Evolutionary conservation across 2,888 invertebrate species (phyloP), one percentile per base, ranked within the genome.

Genomic region (Slavum lentiscoides): DNA sequence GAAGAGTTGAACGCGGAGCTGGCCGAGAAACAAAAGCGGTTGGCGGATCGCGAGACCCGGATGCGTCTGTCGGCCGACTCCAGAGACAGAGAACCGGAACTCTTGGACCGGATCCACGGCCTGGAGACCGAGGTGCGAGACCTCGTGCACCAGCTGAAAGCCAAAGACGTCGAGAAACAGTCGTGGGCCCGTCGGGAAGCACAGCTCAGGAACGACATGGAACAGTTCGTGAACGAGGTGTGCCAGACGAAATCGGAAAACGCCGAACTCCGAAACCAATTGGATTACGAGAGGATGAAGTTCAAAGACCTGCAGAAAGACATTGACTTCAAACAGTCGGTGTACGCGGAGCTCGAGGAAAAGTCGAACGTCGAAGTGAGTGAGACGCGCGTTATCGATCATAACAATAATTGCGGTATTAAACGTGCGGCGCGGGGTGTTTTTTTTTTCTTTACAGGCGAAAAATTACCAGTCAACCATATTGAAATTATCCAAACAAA

Each of bases 211-310:
- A 83, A 83, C 67, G 82, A 82, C 30, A 82, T 83, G 53, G 68
- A 74, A 11, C 82, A 82, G 11, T 77, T 84, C 11, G 83, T 84
- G 70, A 83, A 83, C 23, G 81, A 82, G 66, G 59, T 91, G 83
- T 87, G 88, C 0, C 88, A 88, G 0, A 87, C 90, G 82, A 88
- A 89, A 81, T 87, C 88, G 83, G 88, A 89, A 59, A 84, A 90
- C 70, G 89, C 89, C 81, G 89, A 89, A 82, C 86, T 90, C 0
- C 89, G 89, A 62, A 88, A 90, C 68, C 90, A 91, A 68, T 82
- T 85, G 53, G 84, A 83, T 80, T 82, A 74, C 53, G 84, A 82
- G 83, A 84, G 55, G 77, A 83, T 68, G 83, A 84, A 62, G 82
- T 82, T 82, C 86, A 86, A 21, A 85, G 86, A 86, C 23, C 86